Conservation (phyloP, 2,888 invertebrate genomes). For the Drosophila ezoana region DNA sequence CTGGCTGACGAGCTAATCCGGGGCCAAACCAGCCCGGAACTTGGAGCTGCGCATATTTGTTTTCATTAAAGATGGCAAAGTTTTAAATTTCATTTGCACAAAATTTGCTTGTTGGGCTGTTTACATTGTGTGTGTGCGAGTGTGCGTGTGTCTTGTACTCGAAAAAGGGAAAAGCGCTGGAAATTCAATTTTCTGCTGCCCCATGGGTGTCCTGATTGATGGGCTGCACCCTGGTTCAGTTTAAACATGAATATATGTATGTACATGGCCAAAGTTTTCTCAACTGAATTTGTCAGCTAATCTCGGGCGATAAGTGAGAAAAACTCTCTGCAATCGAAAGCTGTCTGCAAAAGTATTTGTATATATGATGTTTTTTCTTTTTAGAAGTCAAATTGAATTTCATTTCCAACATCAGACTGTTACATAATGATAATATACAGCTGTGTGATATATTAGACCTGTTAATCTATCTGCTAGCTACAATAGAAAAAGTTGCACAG, state of each 20-base stretch:
- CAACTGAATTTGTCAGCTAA: conserved; percentile 54
- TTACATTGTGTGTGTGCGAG: conserved; percentile 10
- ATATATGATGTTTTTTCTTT: conserved; percentile 15
- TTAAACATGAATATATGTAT: conserved; percentile 9
- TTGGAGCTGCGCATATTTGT: conserved; percentile 62
- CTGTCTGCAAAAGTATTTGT: conserved; percentile 5
- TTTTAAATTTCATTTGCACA: conserved; percentile 71
- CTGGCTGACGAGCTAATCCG: conserved; percentile 65
- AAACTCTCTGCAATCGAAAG: conserved; percentile 16
- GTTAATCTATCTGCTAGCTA: too few species aligned
- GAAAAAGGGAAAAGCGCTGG: conserved; percentile 27
- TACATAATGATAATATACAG: too few species aligned
- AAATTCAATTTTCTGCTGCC: conserved; percentile 61
- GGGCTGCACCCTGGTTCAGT: conserved; percentile 7
- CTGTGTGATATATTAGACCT: too few species aligned
- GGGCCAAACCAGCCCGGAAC: background rate
- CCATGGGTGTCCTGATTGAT: conserved; percentile 70
- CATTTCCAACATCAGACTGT: background rate
- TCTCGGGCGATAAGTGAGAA: conserved; percentile 30
- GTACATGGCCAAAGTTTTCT: conserved; percentile 21
- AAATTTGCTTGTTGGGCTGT: conserved; percentile 47
- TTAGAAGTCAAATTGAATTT: conserved; percentile 14
- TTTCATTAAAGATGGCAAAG: conserved; percentile 77
- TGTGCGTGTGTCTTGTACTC: too few species aligned
- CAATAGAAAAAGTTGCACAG: too few species aligned